These are phyloP conservation scores for Julus scandinavius DNA, from an alignment of 2,888 invertebrate species.

Conservation along the genomic window DNA sequence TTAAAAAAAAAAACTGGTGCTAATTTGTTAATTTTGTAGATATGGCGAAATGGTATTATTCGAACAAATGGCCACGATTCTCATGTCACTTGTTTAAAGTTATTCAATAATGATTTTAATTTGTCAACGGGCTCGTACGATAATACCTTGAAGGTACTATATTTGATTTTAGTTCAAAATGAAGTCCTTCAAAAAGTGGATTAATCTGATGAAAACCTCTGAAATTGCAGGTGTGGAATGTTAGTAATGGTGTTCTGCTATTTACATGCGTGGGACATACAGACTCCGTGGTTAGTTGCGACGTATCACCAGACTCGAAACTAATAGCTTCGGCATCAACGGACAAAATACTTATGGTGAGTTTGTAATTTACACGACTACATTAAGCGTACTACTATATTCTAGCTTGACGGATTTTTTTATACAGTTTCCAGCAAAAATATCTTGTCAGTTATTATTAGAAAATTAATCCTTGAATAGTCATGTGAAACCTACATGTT, in stretches of 20 bases:
- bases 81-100: conserved; percentile 57
- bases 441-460: too few species aligned
- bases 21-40: conserved; percentile 33
- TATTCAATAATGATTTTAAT: conserved; percentile 53
- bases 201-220: not conserved
- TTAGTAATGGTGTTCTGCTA: not conserved
- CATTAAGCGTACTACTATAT: too few species aligned
- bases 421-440: too few species aligned
- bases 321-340: conserved; percentile 58
- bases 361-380: not conserved
- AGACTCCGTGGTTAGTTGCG: conserved; percentile 57
- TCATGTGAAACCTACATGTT: not conserved
- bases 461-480: too few species aligned
- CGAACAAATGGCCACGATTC: conserved; percentile 54
- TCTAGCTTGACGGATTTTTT: too few species aligned
- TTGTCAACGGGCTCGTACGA: conserved; percentile 58
- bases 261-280: conserved; percentile 21
- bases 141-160: conserved; percentile 57
- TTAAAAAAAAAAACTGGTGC: not conserved
- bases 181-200: not conserved
- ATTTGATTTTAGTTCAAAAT: not conserved
- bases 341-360: conserved; percentile 58
- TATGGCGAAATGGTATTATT: conserved; percentile 29
- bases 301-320: conserved; percentile 57
- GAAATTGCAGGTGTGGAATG: conserved; percentile 49